Evolutionary conservation across 1,140 invertebrate genomes (phyloP), one percentile per base, ranked within the genome.

Genomic region (Delia radicum): DNA sequence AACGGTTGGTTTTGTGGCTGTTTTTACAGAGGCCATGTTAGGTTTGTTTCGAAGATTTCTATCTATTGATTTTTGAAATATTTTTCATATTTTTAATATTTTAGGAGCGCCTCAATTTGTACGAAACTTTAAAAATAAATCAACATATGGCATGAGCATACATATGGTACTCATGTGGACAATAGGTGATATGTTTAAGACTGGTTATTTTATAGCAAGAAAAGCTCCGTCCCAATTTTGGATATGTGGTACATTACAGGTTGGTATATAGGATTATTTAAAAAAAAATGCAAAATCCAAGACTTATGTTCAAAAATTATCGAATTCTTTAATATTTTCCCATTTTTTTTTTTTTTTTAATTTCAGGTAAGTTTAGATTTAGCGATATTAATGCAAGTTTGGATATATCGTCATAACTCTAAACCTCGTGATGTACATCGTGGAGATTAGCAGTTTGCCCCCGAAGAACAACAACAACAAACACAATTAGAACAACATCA

Each of bases 151-250:
- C 89, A 92, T 82, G 87, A 95, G 93, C 86, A 87, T 94, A 76
- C 90, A 91, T 77, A 99, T 99, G 98, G 98, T 99, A 42, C 87
- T 94, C 21, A 95, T 99, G 92, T 99, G 98, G 98, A 95, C 96
- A 10, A 90, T 91, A 78, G 94, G 94, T 79, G 98, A 99, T 89
- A 88, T 97, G 55, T 99, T 98, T 86, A 99, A 99, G 89, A 99
- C 98, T 77, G 90, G 92, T 72, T 99, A 99, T 87, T 99, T 99
- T 87, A 89, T 99, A 75, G 84, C 96, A 73, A 90, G 95, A 79
- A 89, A 94, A 78, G 94, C 96, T 12, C 98, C 98, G 0, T 88
- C 94, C 31, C 98, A 99, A 86, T 99, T 99, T 88, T 95, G 93
- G 91, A 89, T 99, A 48, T 99, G 98, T 88, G 97, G 97, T 75